Percentiles rank a stretch among this genome's conserved stretches.
Conservation (phyloP, 2,888 invertebrate species). For the Sacculina carcini region DNA sequence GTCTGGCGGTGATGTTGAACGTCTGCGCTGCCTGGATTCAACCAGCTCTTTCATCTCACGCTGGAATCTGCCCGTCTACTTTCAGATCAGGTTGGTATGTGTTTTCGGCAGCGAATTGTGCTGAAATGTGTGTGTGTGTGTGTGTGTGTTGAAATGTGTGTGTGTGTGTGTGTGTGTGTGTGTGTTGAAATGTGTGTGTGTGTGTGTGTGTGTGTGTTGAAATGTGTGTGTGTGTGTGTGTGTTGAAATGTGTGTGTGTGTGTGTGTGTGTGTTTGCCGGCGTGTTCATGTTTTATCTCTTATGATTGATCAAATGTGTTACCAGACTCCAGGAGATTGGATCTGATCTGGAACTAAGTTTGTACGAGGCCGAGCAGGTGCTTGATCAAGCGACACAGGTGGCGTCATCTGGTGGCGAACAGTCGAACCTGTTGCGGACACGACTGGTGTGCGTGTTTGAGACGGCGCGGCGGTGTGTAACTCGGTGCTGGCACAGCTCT, state of each 20-base stretch:
- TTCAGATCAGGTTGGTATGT: conserved; percentile 39
- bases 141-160: no score
- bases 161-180: no score
- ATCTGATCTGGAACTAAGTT: conserved; percentile 9
- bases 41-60: conserved; percentile 52
- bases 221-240: no score
- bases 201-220: no score
- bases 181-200: no score
- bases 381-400: neutral
- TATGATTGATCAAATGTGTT: no score
- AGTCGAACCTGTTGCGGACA: conserved; percentile 9
- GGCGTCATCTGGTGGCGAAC: neutral
- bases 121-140: no score
- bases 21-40: conserved; percentile 36
- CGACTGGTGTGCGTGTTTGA: no score
- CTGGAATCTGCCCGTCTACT: conserved; percentile 91
- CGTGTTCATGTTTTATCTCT: no score
- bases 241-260: no score
- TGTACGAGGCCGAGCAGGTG: conserved; percentile 3
- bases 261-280: no score
- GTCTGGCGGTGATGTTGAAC: conserved; percentile 26
- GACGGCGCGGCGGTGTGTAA: conserved; percentile 31
- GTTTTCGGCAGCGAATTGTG: neutral
- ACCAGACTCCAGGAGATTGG: conserved; percentile 61
- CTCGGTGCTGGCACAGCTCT: conserved; percentile 44